Conservation (phyloP, 1,140 invertebrate genomes). For the Drosophila saltans region DNA sequence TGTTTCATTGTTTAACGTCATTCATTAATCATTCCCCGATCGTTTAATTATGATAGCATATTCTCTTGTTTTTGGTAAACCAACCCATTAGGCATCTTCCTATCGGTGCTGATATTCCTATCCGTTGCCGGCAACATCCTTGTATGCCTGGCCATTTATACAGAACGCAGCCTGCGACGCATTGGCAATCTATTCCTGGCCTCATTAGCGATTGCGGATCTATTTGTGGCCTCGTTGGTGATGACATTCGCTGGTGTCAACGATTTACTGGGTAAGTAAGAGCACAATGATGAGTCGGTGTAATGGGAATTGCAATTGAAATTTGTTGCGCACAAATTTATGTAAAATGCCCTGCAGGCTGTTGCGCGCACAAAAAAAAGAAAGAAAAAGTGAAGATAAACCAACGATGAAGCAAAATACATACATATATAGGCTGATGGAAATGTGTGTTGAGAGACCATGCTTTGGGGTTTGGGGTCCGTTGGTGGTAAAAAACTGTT, state of each 20-base stretch:
- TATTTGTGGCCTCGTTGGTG: constrained; percentile 96
- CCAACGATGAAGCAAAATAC: constrained; percentile 17
- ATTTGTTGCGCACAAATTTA: constrained; percentile 65
- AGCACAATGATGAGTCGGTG: constrained; percentile 20
- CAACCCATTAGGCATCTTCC: constrained; percentile 88
- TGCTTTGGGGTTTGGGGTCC: neutral
- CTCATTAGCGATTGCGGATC: constrained; percentile 96
- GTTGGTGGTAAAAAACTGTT: constrained; percentile 33
- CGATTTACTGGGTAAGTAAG: constrained; percentile 87
- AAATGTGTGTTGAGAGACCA: constrained; percentile 5
- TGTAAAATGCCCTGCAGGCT: constrained; percentile 72
- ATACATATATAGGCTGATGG: constrained; percentile 33
- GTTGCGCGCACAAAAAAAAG: constrained; percentile 34
- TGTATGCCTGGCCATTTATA: constrained; percentile 97
- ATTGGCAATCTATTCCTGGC: constrained; percentile 98
- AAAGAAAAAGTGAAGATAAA: constrained; percentile 24
- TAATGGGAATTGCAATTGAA: constrained; percentile 74
- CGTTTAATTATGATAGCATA: constrained; percentile 42
- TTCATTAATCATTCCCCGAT: constrained; percentile 20
- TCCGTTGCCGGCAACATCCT: constrained; percentile 97
- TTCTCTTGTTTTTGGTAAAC: constrained; percentile 34
- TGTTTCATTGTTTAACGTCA: constrained; percentile 45
- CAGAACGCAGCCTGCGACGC: constrained; percentile 94
- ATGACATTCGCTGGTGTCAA: constrained; percentile 96
- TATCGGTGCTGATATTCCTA: constrained; percentile 94